phyloP scores from a whole-genome alignment of 1,140 invertebrate species.

The Paracyclopina nana region DNA sequence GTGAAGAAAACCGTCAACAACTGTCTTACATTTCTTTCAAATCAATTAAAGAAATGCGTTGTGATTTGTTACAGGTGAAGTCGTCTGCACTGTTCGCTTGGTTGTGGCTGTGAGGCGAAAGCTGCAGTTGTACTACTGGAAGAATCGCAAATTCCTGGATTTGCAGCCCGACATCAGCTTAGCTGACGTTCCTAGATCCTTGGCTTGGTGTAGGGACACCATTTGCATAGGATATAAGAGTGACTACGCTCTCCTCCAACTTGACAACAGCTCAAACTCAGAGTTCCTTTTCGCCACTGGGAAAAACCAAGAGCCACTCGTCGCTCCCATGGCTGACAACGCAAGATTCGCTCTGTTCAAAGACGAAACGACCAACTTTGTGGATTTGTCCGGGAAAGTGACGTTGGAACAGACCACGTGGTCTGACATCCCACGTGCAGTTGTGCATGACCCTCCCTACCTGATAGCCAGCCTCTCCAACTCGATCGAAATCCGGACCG shows the following conservation, averaged over 20 bases:
- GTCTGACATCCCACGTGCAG: constrained; percentile 50
- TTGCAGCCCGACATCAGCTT: constrained; percentile 51
- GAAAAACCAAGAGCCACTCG: neutral
- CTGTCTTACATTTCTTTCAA: constrained; percentile 23
- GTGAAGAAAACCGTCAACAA: constrained; percentile 8
- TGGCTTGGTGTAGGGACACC: constrained; percentile 65
- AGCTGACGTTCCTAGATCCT: constrained; percentile 55
- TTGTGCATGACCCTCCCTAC: constrained; percentile 79
- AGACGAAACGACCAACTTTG: constrained; percentile 61
- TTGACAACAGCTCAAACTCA: constrained; percentile 26
- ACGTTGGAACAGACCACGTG: constrained; percentile 50
- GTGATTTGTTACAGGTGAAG: too few relatives aligned
- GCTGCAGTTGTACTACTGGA: constrained; percentile 73
- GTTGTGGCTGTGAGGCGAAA: constrained; percentile 72
- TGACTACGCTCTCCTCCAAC: constrained; percentile 55
- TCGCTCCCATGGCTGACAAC: neutral
- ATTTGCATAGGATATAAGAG: constrained; percentile 62
- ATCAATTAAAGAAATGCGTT: constrained; percentile 37
- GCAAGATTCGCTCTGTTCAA: constrained; percentile 24
- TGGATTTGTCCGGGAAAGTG: constrained; percentile 47
- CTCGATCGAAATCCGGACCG: constrained; percentile 55
- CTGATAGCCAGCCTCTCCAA: constrained; percentile 59
- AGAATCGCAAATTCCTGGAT: constrained; percentile 55
- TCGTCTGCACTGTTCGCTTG: constrained; percentile 48
- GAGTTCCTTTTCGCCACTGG: constrained; percentile 16